phyloP scores from a whole-genome alignment of 2,113 vertebrate genomes.

The Litocranius walleri region DNA sequence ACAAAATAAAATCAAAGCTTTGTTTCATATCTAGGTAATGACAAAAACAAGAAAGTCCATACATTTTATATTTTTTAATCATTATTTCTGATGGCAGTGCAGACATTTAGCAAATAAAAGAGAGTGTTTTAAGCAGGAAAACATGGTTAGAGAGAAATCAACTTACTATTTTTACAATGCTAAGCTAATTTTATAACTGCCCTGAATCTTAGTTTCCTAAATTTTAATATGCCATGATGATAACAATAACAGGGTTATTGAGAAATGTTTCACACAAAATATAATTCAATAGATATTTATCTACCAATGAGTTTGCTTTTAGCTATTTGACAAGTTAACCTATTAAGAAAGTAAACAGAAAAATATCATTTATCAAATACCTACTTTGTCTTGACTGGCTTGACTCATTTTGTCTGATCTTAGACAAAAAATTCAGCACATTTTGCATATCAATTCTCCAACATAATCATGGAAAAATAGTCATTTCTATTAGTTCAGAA shows the following conservation, averaged over 20 bases:
- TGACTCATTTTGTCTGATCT: background rate
- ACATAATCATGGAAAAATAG: background rate
- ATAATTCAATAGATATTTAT: background rate
- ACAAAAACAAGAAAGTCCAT: background rate
- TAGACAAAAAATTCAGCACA: background rate
- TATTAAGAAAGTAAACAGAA: conserved; percentile 4
- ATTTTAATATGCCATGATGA: background rate
- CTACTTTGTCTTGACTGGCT: background rate
- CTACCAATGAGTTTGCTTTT: background rate
- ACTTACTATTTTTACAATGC: background rate
- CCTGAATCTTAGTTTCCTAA: background rate
- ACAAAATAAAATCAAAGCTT: conserved; percentile 41
- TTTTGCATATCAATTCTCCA: background rate
- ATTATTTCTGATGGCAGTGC: background rate
- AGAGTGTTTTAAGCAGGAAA: background rate
- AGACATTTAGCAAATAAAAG: background rate
- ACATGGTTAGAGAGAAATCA: background rate
- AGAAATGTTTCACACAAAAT: background rate
- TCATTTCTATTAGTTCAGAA: conserved; percentile 1
- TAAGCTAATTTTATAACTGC: background rate
- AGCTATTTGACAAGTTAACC: background rate
- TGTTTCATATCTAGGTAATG: background rate
- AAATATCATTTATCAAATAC: background rate
- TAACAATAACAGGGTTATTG: background rate
- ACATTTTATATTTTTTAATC: background rate